phyloP scores from a whole-genome alignment of 53 echinoderm and acorn worm genomes.

The Temnopleurus reevesii region DNA sequence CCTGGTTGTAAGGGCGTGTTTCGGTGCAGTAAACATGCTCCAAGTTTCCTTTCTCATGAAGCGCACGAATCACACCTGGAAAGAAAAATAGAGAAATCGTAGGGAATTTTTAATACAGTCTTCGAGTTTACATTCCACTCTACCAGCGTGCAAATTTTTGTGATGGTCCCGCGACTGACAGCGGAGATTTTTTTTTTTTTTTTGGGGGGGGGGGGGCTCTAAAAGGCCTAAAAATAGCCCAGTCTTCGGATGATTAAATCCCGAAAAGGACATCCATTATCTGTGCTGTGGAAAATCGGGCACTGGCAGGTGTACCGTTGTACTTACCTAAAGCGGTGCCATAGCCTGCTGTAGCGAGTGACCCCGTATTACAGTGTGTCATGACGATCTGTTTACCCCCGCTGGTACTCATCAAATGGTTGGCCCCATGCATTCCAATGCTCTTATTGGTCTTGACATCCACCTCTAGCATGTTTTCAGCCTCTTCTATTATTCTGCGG shows the following conservation, averaged over 20 bases:
- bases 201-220: too few species aligned
- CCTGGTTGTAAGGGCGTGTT: constrained; percentile 97
- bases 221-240: too few species aligned
- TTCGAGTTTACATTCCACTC: background rate
- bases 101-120: too few species aligned
- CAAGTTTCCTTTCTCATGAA: constrained; percentile 73
- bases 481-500: constrained; percentile 75
- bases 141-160: too few species aligned
- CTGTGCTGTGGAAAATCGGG: too few species aligned
- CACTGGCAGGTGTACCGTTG: background rate
- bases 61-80: constrained; percentile 88
- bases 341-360: constrained; percentile 94
- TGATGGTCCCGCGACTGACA: too few species aligned
- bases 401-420: constrained; percentile 68
- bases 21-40: constrained; percentile 93
- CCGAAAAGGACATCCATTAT: too few species aligned
- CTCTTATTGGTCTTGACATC: constrained; percentile 73
- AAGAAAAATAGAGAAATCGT: background rate
- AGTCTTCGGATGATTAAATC: too few species aligned
- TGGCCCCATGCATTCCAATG: constrained; percentile 83
- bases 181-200: too few species aligned
- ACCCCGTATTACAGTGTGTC: constrained; percentile 97
- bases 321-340: constrained; percentile 89
- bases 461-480: constrained; percentile 74
- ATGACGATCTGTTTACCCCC: constrained; percentile 64